Base-by-base conservation (phyloP, 2,113 vertebrate genomes). In the Eleginops maclovinus region DNA sequence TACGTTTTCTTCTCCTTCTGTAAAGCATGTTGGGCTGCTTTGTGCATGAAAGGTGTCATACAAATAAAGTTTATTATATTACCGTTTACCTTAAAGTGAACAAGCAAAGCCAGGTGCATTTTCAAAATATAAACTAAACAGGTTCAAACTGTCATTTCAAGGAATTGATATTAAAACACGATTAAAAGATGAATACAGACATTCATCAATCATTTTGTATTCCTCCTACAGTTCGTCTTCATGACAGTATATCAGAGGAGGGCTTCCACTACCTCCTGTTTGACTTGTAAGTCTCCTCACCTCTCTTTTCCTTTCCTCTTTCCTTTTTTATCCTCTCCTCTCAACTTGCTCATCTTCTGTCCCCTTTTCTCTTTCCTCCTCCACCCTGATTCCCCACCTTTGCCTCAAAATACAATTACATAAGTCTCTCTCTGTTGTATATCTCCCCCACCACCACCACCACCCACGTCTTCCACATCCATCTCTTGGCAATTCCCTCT, bases 181-280 rank as follows among this genome's bases (percentile, higher is more conserved):
- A n/a, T 26, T 21, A 28, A 36, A 26, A 9, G 13, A 59, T 56
- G 4, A 47, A 14, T 26, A 7, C 0, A 17, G 8, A 69, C 21
- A 4, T 66, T 61, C 16, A 66, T 75, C 22, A 28, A n/a, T 62
- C 49, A 59, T 15, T 36, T 19, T 56, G 0, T 70, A 14, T 75
- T 11, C 79, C 47, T 79, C 51, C 79, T 81, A 6, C 79, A 93
- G 91, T 93, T 76, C 90, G 91, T 83, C 91, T 93, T 43, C 91
- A 93, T 67, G 91, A 93, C 91, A 93, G 91, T 79, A 93, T 93
- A 91, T 93, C 91, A 87, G 91, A 93, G 91, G 91, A 93, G 80
- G 91, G 91, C 16, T 93, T 93, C 87, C 91, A 93, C 89, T 93
- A 93, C 79, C 90, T 93, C 75, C 86, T 93, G 66, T 93, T 93